These are phyloP conservation scores for Tricholauxania praeusta DNA, from an alignment of 2,888 invertebrate species.

Conservation along the genomic window DNA sequence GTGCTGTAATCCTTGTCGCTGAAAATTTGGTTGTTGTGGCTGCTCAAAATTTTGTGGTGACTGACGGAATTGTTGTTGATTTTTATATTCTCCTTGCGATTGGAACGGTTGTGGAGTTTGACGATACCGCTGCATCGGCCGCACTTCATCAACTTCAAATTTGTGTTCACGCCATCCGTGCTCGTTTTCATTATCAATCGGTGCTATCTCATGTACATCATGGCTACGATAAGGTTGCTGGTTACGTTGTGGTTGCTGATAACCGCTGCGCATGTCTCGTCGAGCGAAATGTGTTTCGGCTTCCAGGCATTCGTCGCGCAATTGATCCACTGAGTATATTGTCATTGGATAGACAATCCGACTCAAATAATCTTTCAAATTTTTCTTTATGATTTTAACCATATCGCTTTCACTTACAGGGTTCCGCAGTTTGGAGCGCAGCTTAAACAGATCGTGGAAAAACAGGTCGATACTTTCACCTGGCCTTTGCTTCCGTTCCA, in stretches of 20 bases:
- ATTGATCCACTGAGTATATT: constrained; percentile 26
- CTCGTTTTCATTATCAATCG: not conserved
- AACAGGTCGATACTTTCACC: too few relatives aligned
- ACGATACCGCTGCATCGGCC: not conserved
- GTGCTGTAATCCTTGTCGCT: not conserved
- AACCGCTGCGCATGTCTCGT: not conserved
- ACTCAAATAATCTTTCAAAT: not conserved
- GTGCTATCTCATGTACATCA: not conserved
- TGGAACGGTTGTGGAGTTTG: too few relatives aligned
- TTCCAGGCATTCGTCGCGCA: constrained; percentile 28
- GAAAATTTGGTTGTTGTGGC: too few relatives aligned
- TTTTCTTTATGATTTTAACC: constrained; percentile 2
- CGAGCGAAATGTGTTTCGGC: not conserved
- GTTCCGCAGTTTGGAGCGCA: not conserved
- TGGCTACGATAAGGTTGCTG: too few relatives aligned
- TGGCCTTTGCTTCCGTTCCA: too few relatives aligned
- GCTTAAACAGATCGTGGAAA: constrained; percentile 9
- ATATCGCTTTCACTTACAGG: not conserved
- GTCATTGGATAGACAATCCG: constrained; percentile 19
- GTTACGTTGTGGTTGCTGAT: too few relatives aligned
- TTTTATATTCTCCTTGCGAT: too few relatives aligned
- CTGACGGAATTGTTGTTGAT: too few relatives aligned
- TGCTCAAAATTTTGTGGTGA: too few relatives aligned
- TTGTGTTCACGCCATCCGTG: not conserved
- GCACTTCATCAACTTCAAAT: not conserved